Conservation (phyloP, 2,888 invertebrate species). For the Tenthredo livida region DNA sequence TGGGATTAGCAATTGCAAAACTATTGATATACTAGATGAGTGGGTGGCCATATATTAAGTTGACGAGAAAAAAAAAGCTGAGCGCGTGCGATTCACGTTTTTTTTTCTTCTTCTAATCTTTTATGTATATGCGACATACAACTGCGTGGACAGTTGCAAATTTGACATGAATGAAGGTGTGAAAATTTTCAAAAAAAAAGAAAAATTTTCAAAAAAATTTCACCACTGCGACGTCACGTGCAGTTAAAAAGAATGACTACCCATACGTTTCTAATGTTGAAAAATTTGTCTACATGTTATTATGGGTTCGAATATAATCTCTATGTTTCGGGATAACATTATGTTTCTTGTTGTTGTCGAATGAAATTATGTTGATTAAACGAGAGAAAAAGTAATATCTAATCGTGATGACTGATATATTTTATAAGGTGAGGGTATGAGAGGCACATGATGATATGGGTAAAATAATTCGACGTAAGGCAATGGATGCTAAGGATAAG, state of each 20-base stretch:
- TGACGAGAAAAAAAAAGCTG: neutral
- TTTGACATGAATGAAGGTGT: neutral
- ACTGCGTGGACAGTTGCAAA: neutral
- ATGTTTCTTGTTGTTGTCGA: neutral
- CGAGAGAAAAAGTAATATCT: neutral
- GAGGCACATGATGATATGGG: neutral
- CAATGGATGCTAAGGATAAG: conserved; percentile 49
- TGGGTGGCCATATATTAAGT: neutral
- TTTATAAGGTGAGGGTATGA: neutral
- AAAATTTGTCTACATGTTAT: neutral
- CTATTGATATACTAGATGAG: neutral
- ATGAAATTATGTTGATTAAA: neutral
- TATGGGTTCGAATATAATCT: neutral
- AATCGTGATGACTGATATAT: neutral
- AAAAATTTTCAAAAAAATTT: neutral
- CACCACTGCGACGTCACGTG: neutral
- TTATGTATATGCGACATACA: neutral
- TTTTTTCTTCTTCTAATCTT: neutral
- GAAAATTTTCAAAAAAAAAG: neutral
- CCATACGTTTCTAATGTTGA: neutral
- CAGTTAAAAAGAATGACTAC: neutral
- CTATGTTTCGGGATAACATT: neutral
- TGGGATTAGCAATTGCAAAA: neutral
- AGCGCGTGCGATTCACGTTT: neutral
- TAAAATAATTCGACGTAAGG: conserved; percentile 21